phyloP scores from a whole-genome alignment of 2,113 vertebrate genomes.

The Lepus americanus region DNA sequence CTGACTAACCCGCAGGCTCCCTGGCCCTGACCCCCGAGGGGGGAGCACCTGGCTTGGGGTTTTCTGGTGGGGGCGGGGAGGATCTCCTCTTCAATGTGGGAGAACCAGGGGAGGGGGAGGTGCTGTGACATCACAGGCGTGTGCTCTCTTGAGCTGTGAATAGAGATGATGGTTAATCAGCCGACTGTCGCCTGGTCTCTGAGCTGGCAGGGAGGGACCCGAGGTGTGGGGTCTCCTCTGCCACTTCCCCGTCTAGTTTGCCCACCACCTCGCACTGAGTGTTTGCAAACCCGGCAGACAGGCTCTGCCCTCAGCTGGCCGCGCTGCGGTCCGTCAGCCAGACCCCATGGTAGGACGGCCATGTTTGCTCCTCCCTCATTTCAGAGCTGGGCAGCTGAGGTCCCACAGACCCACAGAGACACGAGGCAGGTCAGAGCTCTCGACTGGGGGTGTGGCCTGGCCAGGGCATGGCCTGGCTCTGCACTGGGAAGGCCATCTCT shows the following conservation, averaged over 20 bases:
- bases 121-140: constrained; percentile 81
- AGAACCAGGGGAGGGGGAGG: constrained; percentile 61
- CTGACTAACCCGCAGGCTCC: not conserved
- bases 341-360: not conserved
- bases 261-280: not conserved
- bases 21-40: too few relatives aligned
- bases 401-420: not conserved
- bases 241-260: not conserved
- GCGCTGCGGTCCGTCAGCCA: not conserved
- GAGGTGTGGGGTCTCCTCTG: not conserved
- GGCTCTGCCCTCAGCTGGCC: not conserved
- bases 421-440: not conserved
- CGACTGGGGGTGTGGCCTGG: not conserved
- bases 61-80: constrained; percentile 63
- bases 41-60: not conserved
- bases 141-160: constrained; percentile 85
- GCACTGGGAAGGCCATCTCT: not conserved
- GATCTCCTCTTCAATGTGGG: constrained; percentile 67
- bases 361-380: not conserved
- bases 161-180: constrained; percentile 79
- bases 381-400: not conserved
- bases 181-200: not conserved
- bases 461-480: not conserved
- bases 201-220: not conserved
- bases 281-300: too few relatives aligned